These are phyloP conservation scores for Hylomyscus alleni DNA, from an alignment of 2,797 vertebrate genomes.

Conservation along the genomic window DNA sequence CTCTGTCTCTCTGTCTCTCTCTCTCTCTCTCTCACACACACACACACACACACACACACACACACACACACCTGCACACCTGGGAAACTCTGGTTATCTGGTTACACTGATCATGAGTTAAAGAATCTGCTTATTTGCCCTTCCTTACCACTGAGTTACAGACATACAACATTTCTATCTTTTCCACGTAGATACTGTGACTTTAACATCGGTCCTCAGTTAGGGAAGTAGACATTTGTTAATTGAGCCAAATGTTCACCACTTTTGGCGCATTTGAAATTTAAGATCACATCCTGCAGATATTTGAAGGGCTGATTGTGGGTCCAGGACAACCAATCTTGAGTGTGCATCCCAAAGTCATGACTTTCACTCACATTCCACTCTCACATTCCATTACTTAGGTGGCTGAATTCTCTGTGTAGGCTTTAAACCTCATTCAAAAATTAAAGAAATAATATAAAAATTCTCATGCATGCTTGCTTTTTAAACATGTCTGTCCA, in stretches of 20 bases:
- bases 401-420: not conserved
- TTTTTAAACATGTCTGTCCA: not conserved
- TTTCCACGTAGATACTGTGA: not conserved
- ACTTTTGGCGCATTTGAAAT: not conserved
- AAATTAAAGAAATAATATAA: not conserved
- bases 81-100: too few species aligned
- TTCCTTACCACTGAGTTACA: too few species aligned
- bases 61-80: too few species aligned
- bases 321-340: not conserved
- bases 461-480: not conserved
- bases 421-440: not conserved
- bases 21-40: not conserved
- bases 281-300: not conserved
- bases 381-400: not conserved
- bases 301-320: not conserved
- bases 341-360: not conserved
- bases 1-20: not conserved
- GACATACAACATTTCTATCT: not conserved
- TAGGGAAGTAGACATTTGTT: not conserved
- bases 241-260: not conserved
- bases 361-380: not conserved
- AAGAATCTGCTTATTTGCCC: not conserved
- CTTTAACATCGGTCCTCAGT: not conserved
- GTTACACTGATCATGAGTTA: not conserved
- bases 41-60: too few species aligned